phyloP scores from a whole-genome alignment of 92 coral and sea anemone species.

The Heliopora coerulea region DNA sequence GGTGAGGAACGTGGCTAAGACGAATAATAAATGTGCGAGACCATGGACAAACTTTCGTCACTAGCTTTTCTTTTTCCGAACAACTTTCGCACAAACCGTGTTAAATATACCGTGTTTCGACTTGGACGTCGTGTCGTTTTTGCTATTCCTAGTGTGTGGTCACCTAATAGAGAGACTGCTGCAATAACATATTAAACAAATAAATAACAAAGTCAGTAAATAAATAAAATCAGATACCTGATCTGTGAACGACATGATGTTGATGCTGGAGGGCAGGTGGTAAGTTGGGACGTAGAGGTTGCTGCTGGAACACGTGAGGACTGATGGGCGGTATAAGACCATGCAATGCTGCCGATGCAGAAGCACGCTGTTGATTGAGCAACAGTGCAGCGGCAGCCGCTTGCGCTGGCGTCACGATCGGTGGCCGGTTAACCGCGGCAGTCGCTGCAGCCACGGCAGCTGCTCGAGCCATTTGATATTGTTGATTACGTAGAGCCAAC shows the following conservation, averaged over 20 bases:
- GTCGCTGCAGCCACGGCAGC: constrained; percentile 40
- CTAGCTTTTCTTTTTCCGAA: too few species aligned
- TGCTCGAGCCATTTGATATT: constrained; percentile 40
- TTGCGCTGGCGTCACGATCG: constrained; percentile 21
- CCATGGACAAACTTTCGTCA: too few species aligned
- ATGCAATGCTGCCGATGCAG: constrained; percentile 15
- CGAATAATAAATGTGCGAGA: too few species aligned
- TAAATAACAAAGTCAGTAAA: too few species aligned
- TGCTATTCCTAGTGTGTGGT: too few species aligned
- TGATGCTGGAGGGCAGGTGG: constrained; percentile 42
- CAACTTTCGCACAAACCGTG: too few species aligned
- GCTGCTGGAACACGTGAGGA: constrained; percentile 28
- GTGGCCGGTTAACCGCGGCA: constrained; percentile 34
- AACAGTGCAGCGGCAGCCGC: constrained; percentile 38
- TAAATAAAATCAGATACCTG: constrained; percentile 22
- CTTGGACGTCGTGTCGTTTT: too few species aligned
- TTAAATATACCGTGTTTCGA: too few species aligned
- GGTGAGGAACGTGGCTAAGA: too few species aligned
- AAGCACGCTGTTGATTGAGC: constrained; percentile 38
- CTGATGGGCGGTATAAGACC: constrained; percentile 19
- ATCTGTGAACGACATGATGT: constrained; percentile 38
- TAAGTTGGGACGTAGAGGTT: constrained; percentile 35
- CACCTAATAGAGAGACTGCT: too few species aligned
- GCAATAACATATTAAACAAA: too few species aligned
- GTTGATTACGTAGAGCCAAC: constrained; percentile 38